phyloP scores from a whole-genome alignment of 2,113 vertebrate species.

The Amblyopsis rosae region DNA sequence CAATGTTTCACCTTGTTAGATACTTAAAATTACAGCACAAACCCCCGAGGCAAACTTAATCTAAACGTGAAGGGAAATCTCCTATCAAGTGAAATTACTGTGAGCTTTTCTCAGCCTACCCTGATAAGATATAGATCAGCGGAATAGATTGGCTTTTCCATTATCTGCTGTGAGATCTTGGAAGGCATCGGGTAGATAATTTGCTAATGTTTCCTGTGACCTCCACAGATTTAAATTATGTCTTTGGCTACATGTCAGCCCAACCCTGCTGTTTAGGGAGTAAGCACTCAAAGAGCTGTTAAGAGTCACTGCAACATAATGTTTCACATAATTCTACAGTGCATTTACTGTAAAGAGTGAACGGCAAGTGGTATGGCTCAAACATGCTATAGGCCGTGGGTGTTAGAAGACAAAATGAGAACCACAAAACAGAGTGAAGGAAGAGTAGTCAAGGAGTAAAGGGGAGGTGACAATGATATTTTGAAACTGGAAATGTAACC shows the following conservation, averaged over 20 bases:
- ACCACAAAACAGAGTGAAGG: constrained; percentile 25
- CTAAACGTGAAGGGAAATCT: constrained; percentile 77
- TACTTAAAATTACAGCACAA: constrained; percentile 68
- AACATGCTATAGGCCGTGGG: constrained; percentile 47
- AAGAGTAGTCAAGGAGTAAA: constrained; percentile 20
- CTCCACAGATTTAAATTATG: constrained; percentile 79
- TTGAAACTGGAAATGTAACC: constrained; percentile 52
- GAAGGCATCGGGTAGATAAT: constrained; percentile 77
- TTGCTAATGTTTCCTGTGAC: constrained; percentile 83
- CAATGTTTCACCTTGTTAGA: constrained; percentile 75
- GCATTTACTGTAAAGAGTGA: constrained; percentile 41
- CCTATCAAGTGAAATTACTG: constrained; percentile 74
- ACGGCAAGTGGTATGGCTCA: constrained; percentile 45
- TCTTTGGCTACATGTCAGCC: constrained; percentile 75
- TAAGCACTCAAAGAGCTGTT: constrained; percentile 62
- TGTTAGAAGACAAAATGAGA: constrained; percentile 44
- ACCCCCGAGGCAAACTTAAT: constrained; percentile 71
- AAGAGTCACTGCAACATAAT: constrained; percentile 69
- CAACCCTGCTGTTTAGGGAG: constrained; percentile 68
- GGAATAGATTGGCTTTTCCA: constrained; percentile 79
- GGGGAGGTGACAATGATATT: constrained; percentile 48
- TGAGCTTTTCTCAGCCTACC: constrained; percentile 73
- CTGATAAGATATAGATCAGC: constrained; percentile 80
- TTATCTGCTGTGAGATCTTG: constrained; percentile 75
- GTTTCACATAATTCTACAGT: constrained; percentile 49